Percentiles rank a stretch among this genome's conserved stretches.
Evolutionary conservation across 2,113 vertebrate species (phyloP).

Genomic region (Semicossyphus pulcher): DNA sequence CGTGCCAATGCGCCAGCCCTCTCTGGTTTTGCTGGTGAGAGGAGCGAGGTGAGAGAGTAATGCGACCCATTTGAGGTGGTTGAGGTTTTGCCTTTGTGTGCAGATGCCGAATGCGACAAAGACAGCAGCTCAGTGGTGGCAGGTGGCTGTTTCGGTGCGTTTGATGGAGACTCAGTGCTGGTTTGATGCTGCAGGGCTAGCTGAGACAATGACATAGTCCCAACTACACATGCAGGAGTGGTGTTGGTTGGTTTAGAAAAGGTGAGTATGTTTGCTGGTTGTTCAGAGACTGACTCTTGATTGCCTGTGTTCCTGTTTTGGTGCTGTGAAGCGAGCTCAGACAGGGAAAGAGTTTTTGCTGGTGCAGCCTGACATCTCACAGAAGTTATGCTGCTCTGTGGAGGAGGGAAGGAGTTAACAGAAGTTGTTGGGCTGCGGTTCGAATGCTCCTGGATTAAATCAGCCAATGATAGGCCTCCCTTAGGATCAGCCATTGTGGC

Average conservation of each 20-base stretch:
- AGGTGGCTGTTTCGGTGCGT: conserved; percentile 50
- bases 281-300: conserved; percentile 44
- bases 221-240: conserved; percentile 8
- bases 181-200: conserved; percentile 72
- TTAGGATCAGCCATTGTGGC: conserved; percentile 34
- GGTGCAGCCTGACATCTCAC: conserved; percentile 7
- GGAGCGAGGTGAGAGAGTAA: conserved; percentile 51
- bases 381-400: conserved; percentile 58
- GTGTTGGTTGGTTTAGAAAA: conserved; percentile 21
- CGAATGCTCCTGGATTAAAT: conserved; percentile 89
- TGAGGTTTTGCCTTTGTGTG: conserved; percentile 67
- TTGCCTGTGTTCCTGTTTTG: conserved; percentile 31
- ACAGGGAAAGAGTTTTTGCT: conserved; percentile 46
- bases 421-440: conserved; percentile 74
- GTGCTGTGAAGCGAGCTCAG: conserved; percentile 67
- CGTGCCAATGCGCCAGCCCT: conserved; percentile 25
- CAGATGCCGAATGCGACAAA: conserved; percentile 56
- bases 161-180: conserved; percentile 57
- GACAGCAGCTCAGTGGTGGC: conserved; percentile 50
- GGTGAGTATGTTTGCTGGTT: neutral
- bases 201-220: conserved; percentile 52
- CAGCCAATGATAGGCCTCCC: conserved; percentile 87
- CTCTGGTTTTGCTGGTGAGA: conserved; percentile 62
- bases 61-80: conserved; percentile 68
- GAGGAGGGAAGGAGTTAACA: conserved; percentile 71